Evolutionary conservation across 2,888 invertebrate genomes (phyloP).

Genomic region (Lapara coniferarum): DNA sequence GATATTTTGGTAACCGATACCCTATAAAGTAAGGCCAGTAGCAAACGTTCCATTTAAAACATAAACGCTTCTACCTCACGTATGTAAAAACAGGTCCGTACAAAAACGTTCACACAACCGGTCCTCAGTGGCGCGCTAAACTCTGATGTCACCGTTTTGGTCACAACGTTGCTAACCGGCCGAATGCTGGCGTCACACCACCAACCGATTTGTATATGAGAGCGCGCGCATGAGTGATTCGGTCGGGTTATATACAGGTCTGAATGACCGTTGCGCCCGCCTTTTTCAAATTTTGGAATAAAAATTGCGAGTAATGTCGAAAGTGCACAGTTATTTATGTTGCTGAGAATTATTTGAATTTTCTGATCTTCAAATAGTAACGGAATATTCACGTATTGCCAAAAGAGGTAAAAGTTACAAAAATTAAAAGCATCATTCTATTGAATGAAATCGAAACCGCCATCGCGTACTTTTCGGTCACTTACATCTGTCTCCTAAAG

Average conservation of each 20-base stretch:
- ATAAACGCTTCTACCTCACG: slow-evolving; percentile 13
- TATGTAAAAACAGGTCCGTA: slow-evolving; percentile 3
- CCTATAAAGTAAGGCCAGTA: slow-evolving; percentile 1
- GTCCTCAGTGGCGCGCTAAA: not conserved
- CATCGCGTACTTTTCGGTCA: no score
- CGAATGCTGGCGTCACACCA: slow-evolving; percentile 1
- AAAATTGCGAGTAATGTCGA: not conserved
- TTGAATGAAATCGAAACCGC: no score
- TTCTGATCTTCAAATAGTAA: not conserved
- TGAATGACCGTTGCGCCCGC: slow-evolving; percentile 3
- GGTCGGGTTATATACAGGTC: not conserved
- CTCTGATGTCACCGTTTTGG: slow-evolving; percentile 23
- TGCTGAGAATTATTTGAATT: not conserved
- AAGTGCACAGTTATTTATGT: not conserved
- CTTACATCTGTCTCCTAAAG: no score
- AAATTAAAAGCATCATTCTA: not conserved
- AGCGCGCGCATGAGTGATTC: not conserved
- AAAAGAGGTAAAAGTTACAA: not conserved
- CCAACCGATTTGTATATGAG: not conserved
- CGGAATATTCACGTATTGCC: not conserved
- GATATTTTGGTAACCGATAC: not conserved
- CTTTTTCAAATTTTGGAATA: not conserved
- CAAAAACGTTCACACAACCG: not conserved
- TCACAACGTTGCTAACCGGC: slow-evolving; percentile 1
- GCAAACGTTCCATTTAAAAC: not conserved